Evolutionary conservation across 2,797 vertebrate genomes (phyloP).

Genomic region (Onychomys leucogaster): DNA sequence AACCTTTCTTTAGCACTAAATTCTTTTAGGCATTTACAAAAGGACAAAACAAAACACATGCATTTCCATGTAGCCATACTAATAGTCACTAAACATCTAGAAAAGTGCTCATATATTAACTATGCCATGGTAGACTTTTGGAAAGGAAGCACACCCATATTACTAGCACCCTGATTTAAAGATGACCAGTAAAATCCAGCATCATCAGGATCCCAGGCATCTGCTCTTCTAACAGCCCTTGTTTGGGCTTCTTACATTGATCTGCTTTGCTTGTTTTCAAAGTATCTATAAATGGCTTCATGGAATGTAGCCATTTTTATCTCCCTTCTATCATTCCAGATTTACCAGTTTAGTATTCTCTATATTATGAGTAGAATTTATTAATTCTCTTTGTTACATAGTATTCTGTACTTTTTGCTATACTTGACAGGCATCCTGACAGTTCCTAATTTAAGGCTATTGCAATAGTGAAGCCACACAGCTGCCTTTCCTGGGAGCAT

Average conservation of each 20-base stretch:
- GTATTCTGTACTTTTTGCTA: neutral
- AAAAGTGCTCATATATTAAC: neutral
- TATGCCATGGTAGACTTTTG: neutral
- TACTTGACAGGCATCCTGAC: neutral
- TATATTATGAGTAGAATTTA: neutral
- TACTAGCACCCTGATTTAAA: neutral
- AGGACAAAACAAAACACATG: constrained; percentile 30
- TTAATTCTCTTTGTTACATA: neutral
- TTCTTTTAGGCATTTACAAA: constrained; percentile 36
- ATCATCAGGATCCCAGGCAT: neutral
- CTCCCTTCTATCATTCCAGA: neutral
- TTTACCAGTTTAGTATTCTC: neutral
- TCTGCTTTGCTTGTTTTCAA: neutral
- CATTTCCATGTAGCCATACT: neutral
- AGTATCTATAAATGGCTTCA: neutral
- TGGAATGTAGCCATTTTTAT: neutral
- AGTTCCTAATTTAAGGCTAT: neutral
- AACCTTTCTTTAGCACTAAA: neutral
- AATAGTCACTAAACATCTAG: neutral
- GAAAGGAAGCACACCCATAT: neutral
- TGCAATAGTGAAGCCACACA: neutral
- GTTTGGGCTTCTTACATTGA: neutral
- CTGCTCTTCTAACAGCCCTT: neutral
- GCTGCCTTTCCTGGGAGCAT: neutral
- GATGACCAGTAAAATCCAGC: neutral